Percentiles rank a stretch among this genome's conserved stretches.
These are phyloP conservation scores for Cryptops parisi DNA, from an alignment of 2,888 invertebrate species.

Conservation along the genomic window DNA sequence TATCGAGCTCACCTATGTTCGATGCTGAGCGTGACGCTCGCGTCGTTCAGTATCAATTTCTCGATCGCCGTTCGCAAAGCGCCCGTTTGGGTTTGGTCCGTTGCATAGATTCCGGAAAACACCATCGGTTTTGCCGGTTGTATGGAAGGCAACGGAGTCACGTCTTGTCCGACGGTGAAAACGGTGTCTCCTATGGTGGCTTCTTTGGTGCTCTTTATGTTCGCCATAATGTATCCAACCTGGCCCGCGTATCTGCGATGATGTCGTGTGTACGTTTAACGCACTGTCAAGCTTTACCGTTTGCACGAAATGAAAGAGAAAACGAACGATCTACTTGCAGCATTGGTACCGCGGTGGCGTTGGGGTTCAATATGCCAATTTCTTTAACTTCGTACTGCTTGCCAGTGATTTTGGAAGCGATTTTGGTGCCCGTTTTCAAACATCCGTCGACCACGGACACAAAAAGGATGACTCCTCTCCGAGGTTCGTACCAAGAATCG, in stretches of 20 bases:
- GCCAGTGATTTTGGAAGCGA: conserved; percentile 51
- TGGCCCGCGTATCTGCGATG: conserved; percentile 66
- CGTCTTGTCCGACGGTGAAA: conserved; percentile 37
- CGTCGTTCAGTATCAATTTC: conserved; percentile 84
- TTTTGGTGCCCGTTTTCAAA: conserved; percentile 54
- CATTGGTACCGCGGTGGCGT: conserved; percentile 46
- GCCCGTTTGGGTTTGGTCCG: conserved; percentile 70
- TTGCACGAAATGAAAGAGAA: no score
- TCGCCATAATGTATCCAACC: conserved; percentile 75
- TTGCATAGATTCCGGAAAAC: conserved; percentile 78
- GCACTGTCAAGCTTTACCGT: no score
- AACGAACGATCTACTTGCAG: conserved; percentile 45
- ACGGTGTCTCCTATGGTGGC: conserved; percentile 64
- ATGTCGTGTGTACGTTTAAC: no score
- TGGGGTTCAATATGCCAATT: conserved; percentile 64
- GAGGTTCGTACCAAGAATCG: conserved; percentile 87
- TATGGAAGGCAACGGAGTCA: conserved; percentile 49
- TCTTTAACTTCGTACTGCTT: conserved; percentile 65
- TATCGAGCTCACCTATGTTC: conserved; percentile 40
- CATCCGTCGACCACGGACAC: conserved; percentile 45
- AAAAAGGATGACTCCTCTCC: conserved; percentile 38
- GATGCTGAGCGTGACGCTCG: conserved; percentile 63
- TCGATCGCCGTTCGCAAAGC: conserved; percentile 66
- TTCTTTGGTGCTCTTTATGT: conserved; percentile 58
- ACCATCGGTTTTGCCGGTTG: conserved; percentile 57